phyloP scores from a whole-genome alignment of 2,113 vertebrate genomes.

The Megaleporinus macrocephalus region DNA sequence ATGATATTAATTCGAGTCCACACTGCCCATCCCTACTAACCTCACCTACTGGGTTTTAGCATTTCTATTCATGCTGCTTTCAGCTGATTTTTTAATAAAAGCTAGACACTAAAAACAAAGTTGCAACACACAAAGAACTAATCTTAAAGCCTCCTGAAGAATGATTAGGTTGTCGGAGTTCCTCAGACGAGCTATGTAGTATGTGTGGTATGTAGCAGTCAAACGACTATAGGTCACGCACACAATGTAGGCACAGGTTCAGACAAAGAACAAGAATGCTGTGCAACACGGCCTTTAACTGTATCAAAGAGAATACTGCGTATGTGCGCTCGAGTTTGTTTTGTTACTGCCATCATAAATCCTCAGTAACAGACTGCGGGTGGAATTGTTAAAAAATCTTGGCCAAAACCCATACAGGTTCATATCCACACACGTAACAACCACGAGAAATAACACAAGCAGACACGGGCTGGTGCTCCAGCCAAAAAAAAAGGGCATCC shows the following conservation, averaged over 20 bases:
- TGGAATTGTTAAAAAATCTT: not conserved
- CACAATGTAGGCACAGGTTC: not conserved
- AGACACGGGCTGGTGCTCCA: too few species aligned
- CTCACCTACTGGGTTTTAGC: too few species aligned
- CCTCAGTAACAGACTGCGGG: not conserved
- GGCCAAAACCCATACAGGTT: not conserved
- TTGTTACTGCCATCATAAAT: not conserved
- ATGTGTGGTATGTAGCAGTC: not conserved
- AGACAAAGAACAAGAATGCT: slow-evolving; percentile 49
- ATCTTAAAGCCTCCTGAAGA: not conserved
- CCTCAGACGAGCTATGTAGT: not conserved
- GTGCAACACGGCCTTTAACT: not conserved
- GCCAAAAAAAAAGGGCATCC: too few species aligned
- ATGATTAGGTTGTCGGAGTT: not conserved
- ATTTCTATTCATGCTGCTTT: too few species aligned
- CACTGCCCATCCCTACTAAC: too few species aligned
- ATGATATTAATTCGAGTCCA: too few species aligned
- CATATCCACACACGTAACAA: too few species aligned
- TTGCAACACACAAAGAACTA: not conserved
- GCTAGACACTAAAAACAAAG: too few species aligned
- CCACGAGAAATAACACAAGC: too few species aligned
- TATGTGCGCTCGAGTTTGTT: too few species aligned
- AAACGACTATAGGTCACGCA: slow-evolving; percentile 7
- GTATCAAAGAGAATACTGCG: not conserved
- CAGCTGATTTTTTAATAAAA: too few species aligned